Conservation (phyloP, 2,113 vertebrate genomes). For the Lota lota region DNA sequence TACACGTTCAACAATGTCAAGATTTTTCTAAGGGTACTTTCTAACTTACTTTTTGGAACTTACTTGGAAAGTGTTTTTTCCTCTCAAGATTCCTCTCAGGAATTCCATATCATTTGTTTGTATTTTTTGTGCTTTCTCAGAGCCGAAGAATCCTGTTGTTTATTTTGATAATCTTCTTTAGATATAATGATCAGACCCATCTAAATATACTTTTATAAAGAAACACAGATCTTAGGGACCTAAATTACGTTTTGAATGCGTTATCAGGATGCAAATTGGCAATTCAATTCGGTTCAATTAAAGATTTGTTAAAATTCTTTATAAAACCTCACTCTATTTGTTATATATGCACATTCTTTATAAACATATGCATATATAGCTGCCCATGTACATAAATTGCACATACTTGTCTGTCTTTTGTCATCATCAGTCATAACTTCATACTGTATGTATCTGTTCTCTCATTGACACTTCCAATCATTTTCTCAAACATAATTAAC, state of each 20-base stretch:
- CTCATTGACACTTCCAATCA: slow-evolving; percentile 48
- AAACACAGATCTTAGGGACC: slow-evolving; percentile 60
- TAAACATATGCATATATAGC: slow-evolving; percentile 69
- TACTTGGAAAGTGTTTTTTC: too few relatives aligned
- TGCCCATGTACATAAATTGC: slow-evolving; percentile 45
- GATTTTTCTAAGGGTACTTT: too few relatives aligned
- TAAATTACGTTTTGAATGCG: slow-evolving; percentile 45
- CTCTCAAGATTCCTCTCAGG: too few relatives aligned
- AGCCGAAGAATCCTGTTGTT: slow-evolving; percentile 39
- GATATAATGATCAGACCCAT: slow-evolving; percentile 69
- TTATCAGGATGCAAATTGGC: slow-evolving; percentile 49
- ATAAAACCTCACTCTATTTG: slow-evolving; percentile 77
- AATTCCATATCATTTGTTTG: neutral
- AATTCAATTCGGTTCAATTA: slow-evolving; percentile 51
- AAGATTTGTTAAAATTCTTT: slow-evolving; percentile 62
- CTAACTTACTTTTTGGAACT: too few relatives aligned
- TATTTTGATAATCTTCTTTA: slow-evolving; percentile 67
- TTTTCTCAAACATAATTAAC: neutral
- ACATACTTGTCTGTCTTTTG: slow-evolving; percentile 64
- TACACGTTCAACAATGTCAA: too few relatives aligned
- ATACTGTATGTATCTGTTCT: slow-evolving; percentile 20
- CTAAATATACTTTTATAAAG: slow-evolving; percentile 75
- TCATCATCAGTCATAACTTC: slow-evolving; percentile 51
- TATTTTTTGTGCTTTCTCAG: slow-evolving; percentile 16
- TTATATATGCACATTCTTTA: slow-evolving; percentile 71